Percentiles rank a stretch among this genome's conserved stretches.
These are phyloP conservation scores for Xylota sylvarum DNA, from an alignment of 2,888 invertebrate genomes.

Conservation along the genomic window DNA sequence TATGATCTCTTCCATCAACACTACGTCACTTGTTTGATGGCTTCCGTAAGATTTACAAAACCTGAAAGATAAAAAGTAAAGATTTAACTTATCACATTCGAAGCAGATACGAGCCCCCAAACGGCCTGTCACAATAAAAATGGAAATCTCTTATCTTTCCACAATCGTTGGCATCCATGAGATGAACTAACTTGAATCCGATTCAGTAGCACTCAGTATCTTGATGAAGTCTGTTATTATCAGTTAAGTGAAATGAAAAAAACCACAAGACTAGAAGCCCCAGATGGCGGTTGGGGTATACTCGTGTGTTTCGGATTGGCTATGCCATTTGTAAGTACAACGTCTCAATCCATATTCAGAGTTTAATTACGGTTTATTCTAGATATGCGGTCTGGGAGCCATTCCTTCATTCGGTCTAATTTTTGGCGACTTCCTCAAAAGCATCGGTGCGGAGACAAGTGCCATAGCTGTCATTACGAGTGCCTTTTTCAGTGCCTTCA, in stretches of 20 bases:
- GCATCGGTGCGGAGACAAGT: conserved; percentile 89
- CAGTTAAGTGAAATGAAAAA: conserved; percentile 34
- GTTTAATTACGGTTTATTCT: conserved; percentile 51
- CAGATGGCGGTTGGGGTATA: conserved; percentile 94
- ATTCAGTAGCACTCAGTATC: conserved; percentile 11
- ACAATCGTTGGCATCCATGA: conserved; percentile 16
- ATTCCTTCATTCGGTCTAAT: conserved; percentile 89
- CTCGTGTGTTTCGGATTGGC: conserved; percentile 90
- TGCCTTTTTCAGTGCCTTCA: conserved; percentile 86
- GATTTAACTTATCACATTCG: conserved; percentile 29
- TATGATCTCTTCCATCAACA: conserved; percentile 8
- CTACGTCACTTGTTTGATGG: conserved; percentile 30
- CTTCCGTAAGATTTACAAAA: conserved; percentile 48
- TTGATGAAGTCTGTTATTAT: conserved; percentile 8
- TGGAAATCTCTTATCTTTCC: conserved; percentile 39
- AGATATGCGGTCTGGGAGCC: conserved; percentile 89
- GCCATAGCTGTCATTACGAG: conserved; percentile 90
- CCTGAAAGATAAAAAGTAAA: not conserved
- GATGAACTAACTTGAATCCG: conserved; percentile 3
- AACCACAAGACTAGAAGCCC: conserved; percentile 84
- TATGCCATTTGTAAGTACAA: conserved; percentile 89
- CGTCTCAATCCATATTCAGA: not conserved
- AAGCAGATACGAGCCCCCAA: conserved; percentile 50
- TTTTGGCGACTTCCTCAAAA: conserved; percentile 89
- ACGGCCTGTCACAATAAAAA: conserved; percentile 37